Evolutionary conservation across 1,140 invertebrate species (phyloP).

Genomic region (Anthonomus grandis): DNA sequence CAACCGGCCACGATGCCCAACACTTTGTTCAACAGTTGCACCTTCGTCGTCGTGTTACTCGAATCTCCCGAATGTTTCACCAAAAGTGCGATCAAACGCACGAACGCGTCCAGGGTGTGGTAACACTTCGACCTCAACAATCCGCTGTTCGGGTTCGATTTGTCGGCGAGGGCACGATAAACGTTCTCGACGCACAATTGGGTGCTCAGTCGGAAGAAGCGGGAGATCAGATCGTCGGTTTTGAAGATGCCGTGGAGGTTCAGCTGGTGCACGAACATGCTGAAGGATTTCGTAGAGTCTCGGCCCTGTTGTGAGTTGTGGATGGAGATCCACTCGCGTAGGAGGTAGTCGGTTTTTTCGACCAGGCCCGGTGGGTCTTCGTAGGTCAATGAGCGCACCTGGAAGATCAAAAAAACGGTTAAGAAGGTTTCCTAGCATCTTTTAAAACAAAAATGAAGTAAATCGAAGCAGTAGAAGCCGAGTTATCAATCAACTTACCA

Average conservation of each 20-base stretch:
- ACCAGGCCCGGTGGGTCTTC: constrained; percentile 92
- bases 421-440: no score
- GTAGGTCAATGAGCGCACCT: constrained; percentile 75
- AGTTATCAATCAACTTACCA: no score
- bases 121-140: constrained; percentile 87
- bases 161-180: constrained; percentile 69
- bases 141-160: constrained; percentile 43
- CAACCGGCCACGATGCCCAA: constrained; percentile 94
- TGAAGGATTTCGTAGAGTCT: constrained; percentile 92
- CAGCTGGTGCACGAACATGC: constrained; percentile 93
- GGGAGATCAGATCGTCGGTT: constrained; percentile 94
- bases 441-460: no score
- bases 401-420: no score
- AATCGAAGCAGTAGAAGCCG: no score
- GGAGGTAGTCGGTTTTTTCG: constrained; percentile 91
- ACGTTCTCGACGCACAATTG: constrained; percentile 96
- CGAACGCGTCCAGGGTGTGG: constrained; percentile 92
- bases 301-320: constrained; percentile 77
- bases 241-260: constrained; percentile 95
- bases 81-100: constrained; percentile 87
- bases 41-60: constrained; percentile 87
- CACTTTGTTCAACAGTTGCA: constrained; percentile 95
- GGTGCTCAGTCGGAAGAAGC: constrained; percentile 95
- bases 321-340: constrained; percentile 93
- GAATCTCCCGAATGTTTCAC: constrained; percentile 94